These are phyloP conservation scores for Zingel zingel DNA, from an alignment of 2,113 vertebrate species.

Conservation along the genomic window DNA sequence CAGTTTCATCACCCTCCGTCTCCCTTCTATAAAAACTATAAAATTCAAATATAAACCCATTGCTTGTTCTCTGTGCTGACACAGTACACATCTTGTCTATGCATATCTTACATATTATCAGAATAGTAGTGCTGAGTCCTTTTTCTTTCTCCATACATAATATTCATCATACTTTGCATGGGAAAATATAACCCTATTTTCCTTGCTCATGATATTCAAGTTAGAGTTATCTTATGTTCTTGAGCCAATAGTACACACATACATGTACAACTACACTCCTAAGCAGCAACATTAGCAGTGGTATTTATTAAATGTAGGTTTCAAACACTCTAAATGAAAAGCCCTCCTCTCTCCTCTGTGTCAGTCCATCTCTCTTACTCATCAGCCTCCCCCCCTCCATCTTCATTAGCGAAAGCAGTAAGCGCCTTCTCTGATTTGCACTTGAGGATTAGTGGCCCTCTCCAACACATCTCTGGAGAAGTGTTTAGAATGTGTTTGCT, in stretches of 20 bases:
- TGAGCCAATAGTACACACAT: slow-evolving; percentile 3
- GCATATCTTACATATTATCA: slow-evolving; percentile 16
- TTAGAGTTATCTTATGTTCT: slow-evolving; percentile 19
- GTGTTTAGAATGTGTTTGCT: slow-evolving; percentile 47
- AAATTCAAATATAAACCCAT: slow-evolving; percentile 45
- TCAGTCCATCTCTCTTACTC: slow-evolving; percentile 35
- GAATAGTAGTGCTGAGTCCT: background rate
- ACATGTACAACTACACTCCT: background rate
- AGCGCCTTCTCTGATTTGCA: slow-evolving; percentile 66
- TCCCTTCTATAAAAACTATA: slow-evolving; percentile 26
- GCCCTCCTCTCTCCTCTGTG: slow-evolving; percentile 25
- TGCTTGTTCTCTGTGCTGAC: slow-evolving; percentile 44
- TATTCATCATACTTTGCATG: slow-evolving; percentile 30
- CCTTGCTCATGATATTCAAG: slow-evolving; percentile 14
- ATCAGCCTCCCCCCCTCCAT: slow-evolving; percentile 43
- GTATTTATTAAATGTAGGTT: background rate
- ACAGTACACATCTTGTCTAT: slow-evolving; percentile 33
- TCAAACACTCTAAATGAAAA: slow-evolving; percentile 51
- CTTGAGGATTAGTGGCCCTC: slow-evolving; percentile 62
- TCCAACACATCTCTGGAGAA: slow-evolving; percentile 45
- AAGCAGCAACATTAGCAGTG: background rate
- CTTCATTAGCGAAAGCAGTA: slow-evolving; percentile 62
- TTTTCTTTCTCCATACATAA: slow-evolving; percentile 18
- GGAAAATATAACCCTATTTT: slow-evolving; percentile 21
- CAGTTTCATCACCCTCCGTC: slow-evolving; percentile 47